Conservation (phyloP, 2,797 vertebrate species). For the Sebastes vulpes region DNA sequence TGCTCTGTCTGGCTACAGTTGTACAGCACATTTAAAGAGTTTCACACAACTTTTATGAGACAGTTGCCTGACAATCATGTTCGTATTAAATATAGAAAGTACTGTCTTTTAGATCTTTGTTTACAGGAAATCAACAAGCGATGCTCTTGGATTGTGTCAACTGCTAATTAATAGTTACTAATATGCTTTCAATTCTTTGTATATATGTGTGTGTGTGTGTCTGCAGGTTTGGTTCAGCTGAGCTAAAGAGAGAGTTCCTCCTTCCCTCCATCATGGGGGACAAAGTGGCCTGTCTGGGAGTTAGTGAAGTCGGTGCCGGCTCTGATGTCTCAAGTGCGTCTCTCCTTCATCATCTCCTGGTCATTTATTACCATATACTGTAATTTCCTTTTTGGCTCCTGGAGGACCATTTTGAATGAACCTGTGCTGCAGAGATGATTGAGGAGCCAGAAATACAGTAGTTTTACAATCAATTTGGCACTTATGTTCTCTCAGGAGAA, state of each 20-base stretch:
- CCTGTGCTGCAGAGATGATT: neutral
- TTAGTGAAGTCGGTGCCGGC: conserved; percentile 89
- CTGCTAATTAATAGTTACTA: neutral
- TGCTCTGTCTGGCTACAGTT: neutral
- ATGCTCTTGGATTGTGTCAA: neutral
- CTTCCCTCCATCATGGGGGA: conserved; percentile 88
- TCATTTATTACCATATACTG: neutral
- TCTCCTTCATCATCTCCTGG: neutral
- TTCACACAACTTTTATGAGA: neutral
- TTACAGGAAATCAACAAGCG: neutral
- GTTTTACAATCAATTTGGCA: neutral
- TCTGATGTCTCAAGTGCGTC: conserved; percentile 91
- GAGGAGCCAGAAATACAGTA: neutral
- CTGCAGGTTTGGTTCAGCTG: conserved; percentile 87
- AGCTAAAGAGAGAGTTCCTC: conserved; percentile 89
- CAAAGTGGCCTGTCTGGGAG: conserved; percentile 89
- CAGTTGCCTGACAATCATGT: neutral
- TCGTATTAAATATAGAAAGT: neutral
- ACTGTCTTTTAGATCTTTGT: neutral
- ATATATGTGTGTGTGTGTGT: neutral
- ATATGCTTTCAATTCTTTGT: neutral
- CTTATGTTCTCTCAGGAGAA: neutral
- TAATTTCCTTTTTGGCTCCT: neutral
- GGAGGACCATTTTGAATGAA: neutral
- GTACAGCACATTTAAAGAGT: neutral